Evolutionary conservation across 2,113 vertebrate species (phyloP).

Genomic region (Clarias magur): DNA sequence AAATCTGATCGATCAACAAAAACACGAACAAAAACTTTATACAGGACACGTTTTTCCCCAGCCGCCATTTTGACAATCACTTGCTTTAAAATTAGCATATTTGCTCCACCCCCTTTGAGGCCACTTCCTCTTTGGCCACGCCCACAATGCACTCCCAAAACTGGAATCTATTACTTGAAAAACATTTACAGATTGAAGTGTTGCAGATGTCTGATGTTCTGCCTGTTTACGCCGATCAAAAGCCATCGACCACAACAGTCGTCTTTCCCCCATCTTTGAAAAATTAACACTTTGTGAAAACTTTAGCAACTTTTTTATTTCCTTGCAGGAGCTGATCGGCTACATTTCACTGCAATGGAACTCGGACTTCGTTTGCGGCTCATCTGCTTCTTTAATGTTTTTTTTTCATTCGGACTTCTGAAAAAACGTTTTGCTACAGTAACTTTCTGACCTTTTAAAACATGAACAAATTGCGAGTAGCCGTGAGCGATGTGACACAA

Average conservation of each 20-base stretch:
- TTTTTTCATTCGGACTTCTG: not conserved
- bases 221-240: not conserved
- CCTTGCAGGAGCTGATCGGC: not conserved
- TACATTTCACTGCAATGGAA: not conserved
- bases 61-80: not conserved
- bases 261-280: not conserved
- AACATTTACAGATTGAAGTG: not conserved
- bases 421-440: not conserved
- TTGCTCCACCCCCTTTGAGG: not conserved
- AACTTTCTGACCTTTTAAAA: not conserved
- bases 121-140: not conserved
- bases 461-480: not conserved
- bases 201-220: not conserved
- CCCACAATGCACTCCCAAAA: not conserved
- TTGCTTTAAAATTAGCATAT: not conserved
- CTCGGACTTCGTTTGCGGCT: not conserved
- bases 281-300: not conserved
- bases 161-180: no score
- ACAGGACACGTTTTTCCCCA: not conserved
- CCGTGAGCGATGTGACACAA: not conserved
- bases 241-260: not conserved
- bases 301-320: not conserved
- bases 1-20: not conserved
- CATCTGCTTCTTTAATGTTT: not conserved
- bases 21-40: not conserved